phyloP scores from a whole-genome alignment of 2,113 vertebrate genomes.

The Platichthys flesus region DNA sequence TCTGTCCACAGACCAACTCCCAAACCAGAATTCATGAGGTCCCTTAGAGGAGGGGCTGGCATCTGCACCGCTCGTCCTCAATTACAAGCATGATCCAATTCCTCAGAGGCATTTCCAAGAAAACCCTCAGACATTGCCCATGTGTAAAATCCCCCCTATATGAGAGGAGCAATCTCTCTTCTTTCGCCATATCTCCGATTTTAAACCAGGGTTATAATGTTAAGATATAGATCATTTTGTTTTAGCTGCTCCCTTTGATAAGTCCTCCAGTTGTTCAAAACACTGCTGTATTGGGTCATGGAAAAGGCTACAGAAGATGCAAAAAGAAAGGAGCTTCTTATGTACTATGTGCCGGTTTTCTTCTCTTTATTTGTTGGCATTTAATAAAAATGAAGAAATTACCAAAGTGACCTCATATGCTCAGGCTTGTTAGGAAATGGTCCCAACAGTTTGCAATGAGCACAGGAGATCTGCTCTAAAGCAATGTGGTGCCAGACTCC shows the following conservation, averaged over 20 bases:
- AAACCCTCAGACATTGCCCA: conserved; percentile 42
- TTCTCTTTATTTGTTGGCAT: conserved; percentile 35
- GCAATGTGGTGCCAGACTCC: conserved; percentile 43
- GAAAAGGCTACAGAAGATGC: conserved; percentile 24
- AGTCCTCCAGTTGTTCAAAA: conserved; percentile 21
- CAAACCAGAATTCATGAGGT: conserved; percentile 62
- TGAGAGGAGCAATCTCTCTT: conserved; percentile 23
- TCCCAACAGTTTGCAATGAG: conserved; percentile 44
- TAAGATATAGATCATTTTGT: conserved; percentile 20
- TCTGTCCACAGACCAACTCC: conserved; percentile 50
- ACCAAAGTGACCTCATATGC: conserved; percentile 46
- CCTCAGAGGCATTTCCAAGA: conserved; percentile 65
- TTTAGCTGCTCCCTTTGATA: conserved; percentile 22
- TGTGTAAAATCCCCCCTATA: conserved; percentile 49
- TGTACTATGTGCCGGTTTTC: not conserved
- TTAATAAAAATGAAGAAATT: conserved; percentile 41
- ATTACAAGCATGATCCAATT: conserved; percentile 60
- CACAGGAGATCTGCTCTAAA: conserved; percentile 40
- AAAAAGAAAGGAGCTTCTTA: conserved; percentile 29
- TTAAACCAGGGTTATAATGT: conserved; percentile 62
- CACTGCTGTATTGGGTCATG: conserved; percentile 6
- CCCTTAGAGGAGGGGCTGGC: conserved; percentile 46
- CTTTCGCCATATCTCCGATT: conserved; percentile 39
- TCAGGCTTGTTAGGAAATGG: conserved; percentile 46
- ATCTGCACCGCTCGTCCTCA: conserved; percentile 56